These are phyloP conservation scores for Callosobruchus maculatus DNA, from an alignment of 2,888 invertebrate genomes.

Conservation along the genomic window DNA sequence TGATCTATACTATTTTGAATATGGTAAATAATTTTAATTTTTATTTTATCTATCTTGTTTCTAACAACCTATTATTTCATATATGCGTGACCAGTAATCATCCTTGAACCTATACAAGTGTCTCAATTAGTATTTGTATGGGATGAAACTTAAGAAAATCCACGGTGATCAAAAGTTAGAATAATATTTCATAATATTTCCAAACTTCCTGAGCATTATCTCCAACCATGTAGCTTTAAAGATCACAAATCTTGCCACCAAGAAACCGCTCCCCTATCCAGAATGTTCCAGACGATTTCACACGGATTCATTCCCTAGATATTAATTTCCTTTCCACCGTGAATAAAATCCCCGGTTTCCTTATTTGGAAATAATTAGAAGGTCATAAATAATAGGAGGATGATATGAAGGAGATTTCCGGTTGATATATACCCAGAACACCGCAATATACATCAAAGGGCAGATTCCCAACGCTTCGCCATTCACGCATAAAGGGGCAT, in stretches of 20 bases:
- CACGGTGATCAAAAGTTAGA: too few species aligned
- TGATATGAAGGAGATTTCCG: slow-evolving; percentile 18
- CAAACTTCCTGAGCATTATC: background rate
- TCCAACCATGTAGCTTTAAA: background rate
- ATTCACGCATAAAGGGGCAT: slow-evolving; percentile 1
- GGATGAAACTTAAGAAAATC: background rate
- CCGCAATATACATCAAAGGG: slow-evolving; percentile 39
- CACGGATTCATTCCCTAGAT: slow-evolving; percentile 9
- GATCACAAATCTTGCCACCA: background rate
- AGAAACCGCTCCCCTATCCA: slow-evolving; percentile 11
- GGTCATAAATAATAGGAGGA: slow-evolving; percentile 33
- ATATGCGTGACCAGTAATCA: background rate
- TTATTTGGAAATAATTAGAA: slow-evolving; percentile 37
- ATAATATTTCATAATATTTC: background rate
- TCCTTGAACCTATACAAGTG: background rate
- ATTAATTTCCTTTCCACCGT: slow-evolving; percentile 23
- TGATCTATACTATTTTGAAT: too few species aligned
- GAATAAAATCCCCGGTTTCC: slow-evolving; percentile 22
- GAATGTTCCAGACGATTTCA: slow-evolving; percentile 21
- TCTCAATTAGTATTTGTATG: background rate
- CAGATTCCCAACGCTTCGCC: background rate
- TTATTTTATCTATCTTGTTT: background rate
- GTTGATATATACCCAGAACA: slow-evolving; percentile 29
- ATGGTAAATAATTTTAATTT: too few species aligned
- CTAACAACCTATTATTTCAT: background rate